These are phyloP conservation scores for Eupeodes luniger DNA, from an alignment of 2,888 invertebrate genomes.

Conservation along the genomic window DNA sequence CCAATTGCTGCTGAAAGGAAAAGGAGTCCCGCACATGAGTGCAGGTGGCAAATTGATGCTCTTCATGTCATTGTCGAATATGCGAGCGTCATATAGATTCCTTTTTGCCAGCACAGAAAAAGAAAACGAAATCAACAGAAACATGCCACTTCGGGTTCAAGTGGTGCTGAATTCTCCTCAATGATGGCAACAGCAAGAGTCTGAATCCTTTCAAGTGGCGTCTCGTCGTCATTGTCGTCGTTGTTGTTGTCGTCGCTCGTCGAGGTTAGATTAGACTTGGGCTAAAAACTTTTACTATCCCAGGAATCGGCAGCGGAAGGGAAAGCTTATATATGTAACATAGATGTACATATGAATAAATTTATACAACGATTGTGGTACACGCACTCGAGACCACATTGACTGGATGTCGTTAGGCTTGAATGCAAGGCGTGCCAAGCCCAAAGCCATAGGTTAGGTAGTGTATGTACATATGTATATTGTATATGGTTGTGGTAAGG, in stretches of 20 bases:
- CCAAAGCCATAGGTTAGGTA: neutral
- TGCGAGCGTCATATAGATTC: slow-evolving; percentile 43
- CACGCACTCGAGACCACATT: slow-evolving; percentile 61
- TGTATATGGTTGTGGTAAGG: slow-evolving; percentile 14
- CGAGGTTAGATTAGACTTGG: slow-evolving; percentile 61
- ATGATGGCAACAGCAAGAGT: slow-evolving; percentile 38
- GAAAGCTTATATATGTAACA: too few species aligned
- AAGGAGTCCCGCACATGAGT: slow-evolving; percentile 61
- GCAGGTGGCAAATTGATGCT: slow-evolving; percentile 76
- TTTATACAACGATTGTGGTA: slow-evolving; percentile 52
- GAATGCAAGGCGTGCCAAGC: slow-evolving; percentile 5
- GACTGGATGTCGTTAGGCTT: slow-evolving; percentile 5
- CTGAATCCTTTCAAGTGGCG: slow-evolving; percentile 43
- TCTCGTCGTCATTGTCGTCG: neutral
- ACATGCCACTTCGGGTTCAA: slow-evolving; percentile 50
- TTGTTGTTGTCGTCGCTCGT: slow-evolving; percentile 25
- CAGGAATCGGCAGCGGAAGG: neutral
- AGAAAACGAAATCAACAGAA: neutral
- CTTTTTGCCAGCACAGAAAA: neutral
- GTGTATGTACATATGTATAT: neutral
- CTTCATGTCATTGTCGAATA: slow-evolving; percentile 71
- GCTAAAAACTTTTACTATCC: slow-evolving; percentile 65
- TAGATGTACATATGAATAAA: slow-evolving; percentile 48
- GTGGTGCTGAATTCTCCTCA: slow-evolving; percentile 49
- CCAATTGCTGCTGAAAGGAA: slow-evolving; percentile 42